Evolutionary conservation across 2,113 vertebrate species (phyloP).

Genomic region (Spea bombifrons): DNA sequence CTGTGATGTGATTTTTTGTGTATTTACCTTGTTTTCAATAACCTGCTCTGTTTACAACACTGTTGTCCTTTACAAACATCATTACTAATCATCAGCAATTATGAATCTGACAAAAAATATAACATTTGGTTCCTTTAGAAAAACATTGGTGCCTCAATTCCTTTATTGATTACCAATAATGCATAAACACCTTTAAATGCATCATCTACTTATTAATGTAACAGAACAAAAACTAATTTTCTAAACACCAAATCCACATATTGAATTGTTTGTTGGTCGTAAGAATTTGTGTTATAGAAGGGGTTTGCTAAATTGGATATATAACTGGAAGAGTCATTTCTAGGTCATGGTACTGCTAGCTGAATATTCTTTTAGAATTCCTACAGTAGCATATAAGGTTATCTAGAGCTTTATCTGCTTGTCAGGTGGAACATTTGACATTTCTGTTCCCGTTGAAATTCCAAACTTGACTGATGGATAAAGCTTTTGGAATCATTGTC

Average conservation of each 20-base stretch:
- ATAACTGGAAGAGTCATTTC: background rate
- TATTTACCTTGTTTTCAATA: background rate
- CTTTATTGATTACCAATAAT: slow-evolving; percentile 18
- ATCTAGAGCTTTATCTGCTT: background rate
- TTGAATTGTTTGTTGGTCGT: background rate
- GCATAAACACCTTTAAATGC: background rate
- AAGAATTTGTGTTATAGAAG: background rate
- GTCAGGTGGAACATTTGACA: slow-evolving; percentile 14
- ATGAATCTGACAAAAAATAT: background rate
- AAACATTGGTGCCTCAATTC: background rate
- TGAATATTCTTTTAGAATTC: background rate
- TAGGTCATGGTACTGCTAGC: background rate
- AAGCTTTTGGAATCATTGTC: slow-evolving; percentile 1
- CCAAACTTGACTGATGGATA: background rate
- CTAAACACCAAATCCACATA: background rate
- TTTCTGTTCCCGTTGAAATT: slow-evolving; percentile 15
- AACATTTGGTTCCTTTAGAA: background rate
- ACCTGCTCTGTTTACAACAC: no score
- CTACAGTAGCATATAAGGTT: background rate
- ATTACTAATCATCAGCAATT: background rate
- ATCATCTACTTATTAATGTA: background rate
- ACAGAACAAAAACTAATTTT: background rate
- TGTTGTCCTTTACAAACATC: no score
- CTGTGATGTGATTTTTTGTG: background rate
- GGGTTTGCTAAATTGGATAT: background rate